These are phyloP conservation scores for Peromyscus maniculatus DNA, from an alignment of 2,113 vertebrate species.

Conservation along the genomic window DNA sequence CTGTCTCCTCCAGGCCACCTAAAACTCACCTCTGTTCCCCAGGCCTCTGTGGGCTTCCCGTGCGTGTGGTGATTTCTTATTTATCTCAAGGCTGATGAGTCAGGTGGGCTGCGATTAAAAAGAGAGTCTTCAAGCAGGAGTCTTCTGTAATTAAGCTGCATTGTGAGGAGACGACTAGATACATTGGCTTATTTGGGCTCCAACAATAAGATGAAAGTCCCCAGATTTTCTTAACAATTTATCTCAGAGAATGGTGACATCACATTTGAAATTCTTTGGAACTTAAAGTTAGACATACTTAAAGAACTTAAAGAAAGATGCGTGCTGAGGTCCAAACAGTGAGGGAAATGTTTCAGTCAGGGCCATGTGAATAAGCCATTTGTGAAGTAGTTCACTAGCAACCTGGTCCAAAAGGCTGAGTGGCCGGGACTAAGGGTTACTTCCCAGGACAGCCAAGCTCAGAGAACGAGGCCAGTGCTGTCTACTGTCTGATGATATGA, in stretches of 20 bases:
- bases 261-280: conserved; percentile 34
- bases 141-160: conserved; percentile 81
- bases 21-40: conserved; percentile 66
- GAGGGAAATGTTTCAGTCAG: neutral
- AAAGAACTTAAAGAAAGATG: neutral
- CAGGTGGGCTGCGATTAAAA: conserved; percentile 74
- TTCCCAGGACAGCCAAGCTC: no score
- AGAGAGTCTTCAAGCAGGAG: conserved; percentile 70
- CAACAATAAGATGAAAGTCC: conserved; percentile 84
- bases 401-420: accelerated
- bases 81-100: conserved; percentile 74
- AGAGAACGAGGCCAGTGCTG: accelerated
- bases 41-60: conserved; percentile 76
- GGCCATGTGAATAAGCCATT: accelerated
- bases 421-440: accelerated
- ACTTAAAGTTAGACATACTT: neutral
- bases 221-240: conserved; percentile 62
- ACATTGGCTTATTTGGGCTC: conserved; percentile 79
- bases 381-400: accelerated
- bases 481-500: accelerated
- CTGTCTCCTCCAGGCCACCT: conserved; percentile 64
- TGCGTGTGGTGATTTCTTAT: conserved; percentile 77
- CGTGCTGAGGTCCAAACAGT: neutral
- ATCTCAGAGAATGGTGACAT: conserved; percentile 29
- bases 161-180: conserved; percentile 76